A percentile compares a stretch with the other conserved stretches of the same genome.
phyloP scores from a whole-genome alignment of 2,113 vertebrate genomes.

The Dicaeum eximium region DNA sequence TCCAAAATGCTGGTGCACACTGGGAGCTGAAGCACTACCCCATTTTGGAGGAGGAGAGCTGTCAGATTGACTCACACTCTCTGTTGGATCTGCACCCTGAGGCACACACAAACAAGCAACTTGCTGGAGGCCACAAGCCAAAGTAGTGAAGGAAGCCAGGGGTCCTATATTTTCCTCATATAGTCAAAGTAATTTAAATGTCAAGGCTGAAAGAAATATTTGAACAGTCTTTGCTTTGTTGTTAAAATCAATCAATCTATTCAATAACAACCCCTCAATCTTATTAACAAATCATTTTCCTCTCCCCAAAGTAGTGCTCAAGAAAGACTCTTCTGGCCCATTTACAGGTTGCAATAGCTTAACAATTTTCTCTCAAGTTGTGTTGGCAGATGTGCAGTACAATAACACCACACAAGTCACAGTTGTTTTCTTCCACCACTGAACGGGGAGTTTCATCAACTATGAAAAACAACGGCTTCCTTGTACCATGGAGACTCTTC shows the following conservation, averaged over 20 bases:
- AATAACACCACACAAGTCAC: not conserved
- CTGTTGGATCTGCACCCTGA: not conserved
- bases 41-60: not conserved
- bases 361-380: not conserved
- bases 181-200: not conserved
- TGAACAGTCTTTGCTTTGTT: not conserved
- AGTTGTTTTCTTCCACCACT: not conserved
- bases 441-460: not conserved
- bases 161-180: not conserved
- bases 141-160: not conserved
- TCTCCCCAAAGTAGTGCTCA: not conserved
- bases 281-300: not conserved
- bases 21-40: not conserved
- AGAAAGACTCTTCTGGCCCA: not conserved
- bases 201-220: not conserved
- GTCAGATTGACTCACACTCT: not conserved
- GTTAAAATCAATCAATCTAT: not conserved
- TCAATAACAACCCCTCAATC: not conserved
- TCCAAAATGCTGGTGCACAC: not conserved
- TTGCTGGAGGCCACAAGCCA: not conserved
- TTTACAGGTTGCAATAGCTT: not conserved
- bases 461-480: not conserved
- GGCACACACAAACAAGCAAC: not conserved
- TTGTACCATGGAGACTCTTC: not conserved
- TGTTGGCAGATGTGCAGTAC: not conserved